Base-by-base conservation (phyloP, 2,797 vertebrate species). In the Peromyscus nudipes region DNA sequence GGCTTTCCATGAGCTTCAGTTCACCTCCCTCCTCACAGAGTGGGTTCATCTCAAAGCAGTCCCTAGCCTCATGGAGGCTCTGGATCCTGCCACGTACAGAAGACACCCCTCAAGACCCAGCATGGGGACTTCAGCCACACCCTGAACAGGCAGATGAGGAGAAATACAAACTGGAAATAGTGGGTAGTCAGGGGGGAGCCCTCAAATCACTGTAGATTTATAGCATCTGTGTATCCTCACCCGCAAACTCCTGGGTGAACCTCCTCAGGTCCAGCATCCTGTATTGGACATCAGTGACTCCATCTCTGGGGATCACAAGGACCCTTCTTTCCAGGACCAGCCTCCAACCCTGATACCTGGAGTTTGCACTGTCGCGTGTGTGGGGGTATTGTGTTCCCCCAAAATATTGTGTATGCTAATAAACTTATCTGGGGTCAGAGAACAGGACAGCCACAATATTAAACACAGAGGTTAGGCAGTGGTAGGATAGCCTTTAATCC, bases 41-140 rank as follows among this genome's bases (percentile, higher is more conserved):
- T 4, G 21, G 8, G 37, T 21, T 40, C n/a, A 14, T 12, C 14
- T 69, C 17, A 25, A 71, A 34, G n/a, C 23, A 23, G 19, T 46
- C 7, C 31, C 52, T 13, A 10, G 23, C n/a, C 31, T 89, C 52
- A 0, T 0, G 29, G 52, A 29, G 69, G 10, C 57, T 37, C 80
- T 55, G 23, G 29, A 34, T 2, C 9, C 4, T 67, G 2, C 29
- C 27, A 0, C 0, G 0, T 10, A 52, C 27, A 71, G 31, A 84
- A 46, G 40, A 23, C 23, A 8, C 6, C 1, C 13, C 14, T 69
- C 27, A 8, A n/a, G 19, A 8, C 57, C 14, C 21, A 71, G 34
- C 0, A 23, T 31, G 17, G 31, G 23, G 9, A 25, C 14, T 43
- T 27, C 87, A 43, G 34, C 9, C 13, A 60, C 1, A n/a, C 2